These are phyloP conservation scores for Drosophila arizonae DNA, from an alignment of 1,140 invertebrate genomes.

Conservation along the genomic window DNA sequence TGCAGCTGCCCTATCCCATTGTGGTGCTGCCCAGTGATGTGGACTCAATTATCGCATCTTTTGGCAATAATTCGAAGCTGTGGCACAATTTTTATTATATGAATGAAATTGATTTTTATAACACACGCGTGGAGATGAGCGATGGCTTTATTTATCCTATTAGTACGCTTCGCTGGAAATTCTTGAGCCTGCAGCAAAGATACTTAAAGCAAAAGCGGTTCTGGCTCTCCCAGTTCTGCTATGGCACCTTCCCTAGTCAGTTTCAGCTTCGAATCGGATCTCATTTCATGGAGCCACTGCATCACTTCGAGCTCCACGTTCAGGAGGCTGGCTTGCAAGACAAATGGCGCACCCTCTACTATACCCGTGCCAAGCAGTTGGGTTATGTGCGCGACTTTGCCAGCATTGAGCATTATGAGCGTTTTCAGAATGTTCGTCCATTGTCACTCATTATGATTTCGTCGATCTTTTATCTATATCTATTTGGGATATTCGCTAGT, in stretches of 20 bases:
- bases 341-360: conserved; percentile 37
- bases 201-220: conserved; percentile 57
- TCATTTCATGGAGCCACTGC: conserved; percentile 59
- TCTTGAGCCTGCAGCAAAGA: conserved; percentile 49
- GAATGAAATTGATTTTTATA: conserved; percentile 24
- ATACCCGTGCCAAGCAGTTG: conserved; percentile 28
- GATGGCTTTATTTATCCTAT: conserved; percentile 59
- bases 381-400: conserved; percentile 56
- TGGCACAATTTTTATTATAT: conserved; percentile 14
- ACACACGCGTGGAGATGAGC: conserved; percentile 36
- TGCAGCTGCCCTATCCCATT: conserved; percentile 43
- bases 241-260: conserved; percentile 59
- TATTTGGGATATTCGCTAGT: conserved; percentile 45
- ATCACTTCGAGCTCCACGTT: conserved; percentile 41
- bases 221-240: conserved; percentile 52
- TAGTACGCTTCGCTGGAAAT: conserved; percentile 52
- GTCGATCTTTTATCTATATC: conserved; percentile 47
- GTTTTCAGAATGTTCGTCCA: conserved; percentile 5
- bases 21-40: conserved; percentile 37
- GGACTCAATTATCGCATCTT: conserved; percentile 40
- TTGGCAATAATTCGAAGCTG: conserved; percentile 52
- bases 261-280: conserved; percentile 62
- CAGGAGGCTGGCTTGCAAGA: conserved; percentile 43
- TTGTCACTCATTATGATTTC: conserved; percentile 37
- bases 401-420: conserved; percentile 31